A percentile compares a stretch with the other conserved stretches of the same genome.
These are phyloP conservation scores for Cyprinodon tularosa DNA, from an alignment of 2,113 vertebrate species.

Conservation along the genomic window DNA sequence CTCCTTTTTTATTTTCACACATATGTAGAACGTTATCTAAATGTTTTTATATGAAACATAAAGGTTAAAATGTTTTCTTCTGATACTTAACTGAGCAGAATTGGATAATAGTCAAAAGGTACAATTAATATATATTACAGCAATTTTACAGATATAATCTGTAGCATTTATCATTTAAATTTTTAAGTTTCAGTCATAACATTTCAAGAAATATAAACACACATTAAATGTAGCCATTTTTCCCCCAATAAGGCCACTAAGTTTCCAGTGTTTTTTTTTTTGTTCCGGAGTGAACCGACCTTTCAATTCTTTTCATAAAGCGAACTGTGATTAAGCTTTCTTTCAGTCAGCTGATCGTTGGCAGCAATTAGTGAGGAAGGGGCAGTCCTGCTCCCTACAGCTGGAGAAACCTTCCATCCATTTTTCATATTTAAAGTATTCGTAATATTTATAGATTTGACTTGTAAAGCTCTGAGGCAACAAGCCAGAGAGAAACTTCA, in stretches of 20 bases:
- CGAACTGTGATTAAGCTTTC: neutral
- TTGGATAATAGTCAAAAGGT: neutral
- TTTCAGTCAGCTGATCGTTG: neutral
- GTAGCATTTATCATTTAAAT: too few species aligned
- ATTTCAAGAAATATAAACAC: neutral
- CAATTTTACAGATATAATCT: neutral
- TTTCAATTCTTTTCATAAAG: too few species aligned
- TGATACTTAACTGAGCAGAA: neutral
- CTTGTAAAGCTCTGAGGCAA: too few species aligned
- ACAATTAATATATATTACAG: neutral
- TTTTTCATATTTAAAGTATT: constrained; percentile 34
- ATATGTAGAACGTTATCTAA: neutral
- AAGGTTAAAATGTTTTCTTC: neutral
- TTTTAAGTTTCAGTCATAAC: too few species aligned
- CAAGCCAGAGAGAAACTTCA: too few species aligned
- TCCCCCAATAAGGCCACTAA: neutral
- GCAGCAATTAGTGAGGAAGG: too few species aligned
- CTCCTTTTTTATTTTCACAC: neutral
- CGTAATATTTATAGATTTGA: constrained; percentile 5
- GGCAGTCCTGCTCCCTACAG: too few species aligned
- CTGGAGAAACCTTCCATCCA: constrained; percentile 11
- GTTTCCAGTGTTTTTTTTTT: too few species aligned
- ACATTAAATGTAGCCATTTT: neutral
- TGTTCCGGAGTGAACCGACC: too few species aligned
- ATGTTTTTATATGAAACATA: neutral